Evolutionary conservation across 2,888 invertebrate genomes (phyloP).

Genomic region (Strigamia maritima): DNA sequence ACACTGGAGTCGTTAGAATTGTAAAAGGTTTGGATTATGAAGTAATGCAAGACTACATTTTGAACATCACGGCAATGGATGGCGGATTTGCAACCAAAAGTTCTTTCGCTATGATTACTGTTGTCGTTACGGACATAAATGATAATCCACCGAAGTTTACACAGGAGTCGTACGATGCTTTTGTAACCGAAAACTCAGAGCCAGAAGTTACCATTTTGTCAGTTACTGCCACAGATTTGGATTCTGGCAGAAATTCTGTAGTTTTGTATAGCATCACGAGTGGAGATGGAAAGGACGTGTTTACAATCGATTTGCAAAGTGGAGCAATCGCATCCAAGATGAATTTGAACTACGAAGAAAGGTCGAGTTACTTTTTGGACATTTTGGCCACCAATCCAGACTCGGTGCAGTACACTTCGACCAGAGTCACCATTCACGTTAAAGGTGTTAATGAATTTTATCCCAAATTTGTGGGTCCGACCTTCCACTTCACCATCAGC

Average conservation of each 20-base stretch:
- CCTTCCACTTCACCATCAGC: constrained; percentile 87
- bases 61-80: constrained; percentile 85
- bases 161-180: constrained; percentile 70
- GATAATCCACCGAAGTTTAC: constrained; percentile 88
- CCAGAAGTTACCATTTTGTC: constrained; percentile 70
- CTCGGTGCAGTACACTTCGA: constrained; percentile 69
- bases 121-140: constrained; percentile 86
- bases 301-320: constrained; percentile 70
- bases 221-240: constrained; percentile 75
- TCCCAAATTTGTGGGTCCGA: constrained; percentile 81
- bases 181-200: constrained; percentile 77
- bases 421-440: constrained; percentile 67
- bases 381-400: constrained; percentile 84
- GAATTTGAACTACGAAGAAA: constrained; percentile 84
- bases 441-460: constrained; percentile 85
- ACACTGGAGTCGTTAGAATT: constrained; percentile 75
- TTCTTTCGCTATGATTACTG: constrained; percentile 74
- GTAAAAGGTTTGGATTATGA: constrained; percentile 81
- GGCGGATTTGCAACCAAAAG: constrained; percentile 74
- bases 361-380: constrained; percentile 68
- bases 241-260: constrained; percentile 81
- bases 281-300: constrained; percentile 69
- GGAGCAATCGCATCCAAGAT: constrained; percentile 72
- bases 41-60: constrained; percentile 72
- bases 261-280: constrained; percentile 78